Conservation (phyloP, 2,888 invertebrate species). For the Mimas tiliae region DNA sequence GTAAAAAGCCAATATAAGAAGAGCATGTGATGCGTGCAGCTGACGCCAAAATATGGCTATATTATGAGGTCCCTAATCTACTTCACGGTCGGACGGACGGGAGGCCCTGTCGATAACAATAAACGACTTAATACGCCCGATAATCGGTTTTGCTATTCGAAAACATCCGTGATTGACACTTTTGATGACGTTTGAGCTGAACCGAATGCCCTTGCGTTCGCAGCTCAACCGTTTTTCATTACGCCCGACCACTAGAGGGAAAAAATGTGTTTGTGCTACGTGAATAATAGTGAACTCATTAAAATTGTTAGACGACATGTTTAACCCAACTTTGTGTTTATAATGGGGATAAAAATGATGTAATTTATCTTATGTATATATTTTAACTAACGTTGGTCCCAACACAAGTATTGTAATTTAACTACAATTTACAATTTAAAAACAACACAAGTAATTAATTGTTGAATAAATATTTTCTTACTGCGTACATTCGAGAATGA, state of each 20-base stretch:
- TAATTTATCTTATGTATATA: too few species aligned
- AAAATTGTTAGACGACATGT: slow-evolving; percentile 13
- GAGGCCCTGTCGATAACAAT: slow-evolving; percentile 80
- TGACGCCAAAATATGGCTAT: slow-evolving; percentile 80
- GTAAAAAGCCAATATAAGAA: slow-evolving; percentile 52
- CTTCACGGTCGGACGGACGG: slow-evolving; percentile 75
- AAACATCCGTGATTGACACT: slow-evolving; percentile 83
- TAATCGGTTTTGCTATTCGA: slow-evolving; percentile 83
- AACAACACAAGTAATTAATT: too few species aligned
- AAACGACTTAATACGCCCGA: slow-evolving; percentile 82
- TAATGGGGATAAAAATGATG: too few species aligned
- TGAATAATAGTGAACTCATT: slow-evolving; percentile 13
- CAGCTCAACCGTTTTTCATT: slow-evolving; percentile 57
- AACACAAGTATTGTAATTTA: too few species aligned
- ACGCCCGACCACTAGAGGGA: slow-evolving; percentile 33
- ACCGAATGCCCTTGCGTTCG: slow-evolving; percentile 60
- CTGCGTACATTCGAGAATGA: too few species aligned
- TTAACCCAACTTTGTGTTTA: background rate
- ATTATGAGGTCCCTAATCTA: slow-evolving; percentile 84
- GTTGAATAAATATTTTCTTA: too few species aligned
- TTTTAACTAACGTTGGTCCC: too few species aligned
- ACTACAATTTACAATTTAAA: too few species aligned
- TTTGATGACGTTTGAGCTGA: slow-evolving; percentile 74
- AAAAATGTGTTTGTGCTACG: slow-evolving; percentile 15
- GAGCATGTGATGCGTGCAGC: slow-evolving; percentile 77